These are phyloP conservation scores for Temnothorax nylanderi DNA, from an alignment of 1,140 invertebrate species.

Conservation along the genomic window DNA sequence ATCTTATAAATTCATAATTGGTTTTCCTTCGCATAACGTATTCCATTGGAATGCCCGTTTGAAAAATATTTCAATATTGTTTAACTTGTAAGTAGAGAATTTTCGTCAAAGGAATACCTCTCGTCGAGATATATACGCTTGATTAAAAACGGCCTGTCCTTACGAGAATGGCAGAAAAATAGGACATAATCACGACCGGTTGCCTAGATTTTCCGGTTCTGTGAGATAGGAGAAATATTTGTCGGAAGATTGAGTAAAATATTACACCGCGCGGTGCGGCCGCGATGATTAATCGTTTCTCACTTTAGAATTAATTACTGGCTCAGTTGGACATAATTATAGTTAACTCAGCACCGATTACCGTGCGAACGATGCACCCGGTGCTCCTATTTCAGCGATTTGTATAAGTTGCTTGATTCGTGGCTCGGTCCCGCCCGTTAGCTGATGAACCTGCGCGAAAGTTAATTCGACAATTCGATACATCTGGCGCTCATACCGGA, in stretches of 20 bases:
- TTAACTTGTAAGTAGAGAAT: background rate
- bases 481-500: slow-evolving; percentile 36
- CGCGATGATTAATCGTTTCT: slow-evolving; percentile 61
- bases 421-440: slow-evolving; percentile 17
- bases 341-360: slow-evolving; percentile 49
- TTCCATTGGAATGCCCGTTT: background rate
- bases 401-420: slow-evolving; percentile 56
- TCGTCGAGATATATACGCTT: background rate
- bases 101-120: slow-evolving; percentile 28
- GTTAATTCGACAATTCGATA: slow-evolving; percentile 62
- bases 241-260: slow-evolving; percentile 37
- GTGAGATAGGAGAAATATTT: slow-evolving; percentile 44
- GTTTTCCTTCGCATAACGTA: background rate
- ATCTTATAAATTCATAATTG: slow-evolving; percentile 17
- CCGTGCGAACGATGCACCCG: slow-evolving; percentile 47
- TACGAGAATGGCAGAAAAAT: slow-evolving; percentile 14
- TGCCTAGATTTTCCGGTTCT: background rate
- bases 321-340: slow-evolving; percentile 52
- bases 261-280: background rate
- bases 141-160: slow-evolving; percentile 28
- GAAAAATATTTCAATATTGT: slow-evolving; percentile 32
- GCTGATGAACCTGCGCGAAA: slow-evolving; percentile 61
- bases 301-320: slow-evolving; percentile 58
- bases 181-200: background rate
- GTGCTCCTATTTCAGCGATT: slow-evolving; percentile 61